Percentiles rank a stretch among this genome's conserved stretches.
These are phyloP conservation scores for Luehdorfia chinensis DNA, from an alignment of 1,140 invertebrate species.

Conservation along the genomic window DNA sequence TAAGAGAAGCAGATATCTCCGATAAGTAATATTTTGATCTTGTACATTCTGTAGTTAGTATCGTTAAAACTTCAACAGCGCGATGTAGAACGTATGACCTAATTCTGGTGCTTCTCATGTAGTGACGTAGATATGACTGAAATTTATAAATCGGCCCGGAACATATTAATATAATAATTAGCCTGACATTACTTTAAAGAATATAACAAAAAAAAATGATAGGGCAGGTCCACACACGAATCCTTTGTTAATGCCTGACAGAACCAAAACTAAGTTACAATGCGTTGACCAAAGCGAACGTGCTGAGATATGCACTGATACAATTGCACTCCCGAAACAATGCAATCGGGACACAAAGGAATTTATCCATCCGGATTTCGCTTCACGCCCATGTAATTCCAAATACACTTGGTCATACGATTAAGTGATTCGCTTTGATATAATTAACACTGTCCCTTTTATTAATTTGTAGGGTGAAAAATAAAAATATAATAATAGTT, in stretches of 20 bases:
- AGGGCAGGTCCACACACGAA: no score
- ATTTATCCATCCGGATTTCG: constrained; percentile 5
- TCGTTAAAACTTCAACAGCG: no score
- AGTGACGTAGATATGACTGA: no score
- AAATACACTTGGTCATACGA: constrained; percentile 7
- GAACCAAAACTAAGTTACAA: constrained; percentile 15
- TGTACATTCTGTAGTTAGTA: no score
- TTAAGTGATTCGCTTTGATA: constrained; percentile 11
- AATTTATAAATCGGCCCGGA: no score
- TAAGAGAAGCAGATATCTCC: no score
- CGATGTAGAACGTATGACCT: no score
- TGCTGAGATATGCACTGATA: constrained; percentile 11
- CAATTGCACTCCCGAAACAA: constrained; percentile 16
- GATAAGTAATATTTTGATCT: no score
- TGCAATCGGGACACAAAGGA: constrained; percentile 15
- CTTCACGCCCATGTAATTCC: constrained; percentile 15
- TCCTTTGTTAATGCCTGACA: neutral
- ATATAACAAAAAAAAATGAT: no score
- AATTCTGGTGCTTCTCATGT: no score
- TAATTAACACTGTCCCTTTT: constrained; percentile 7
- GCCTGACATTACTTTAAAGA: no score
- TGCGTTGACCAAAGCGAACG: constrained; percentile 10
- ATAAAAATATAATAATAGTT: neutral
- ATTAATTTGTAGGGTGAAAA: neutral
- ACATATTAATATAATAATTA: no score